Evolutionary conservation across 2,797 vertebrate genomes (phyloP), one percentile per base, ranked within the genome.

Genomic region (Chrosomus eos): DNA sequence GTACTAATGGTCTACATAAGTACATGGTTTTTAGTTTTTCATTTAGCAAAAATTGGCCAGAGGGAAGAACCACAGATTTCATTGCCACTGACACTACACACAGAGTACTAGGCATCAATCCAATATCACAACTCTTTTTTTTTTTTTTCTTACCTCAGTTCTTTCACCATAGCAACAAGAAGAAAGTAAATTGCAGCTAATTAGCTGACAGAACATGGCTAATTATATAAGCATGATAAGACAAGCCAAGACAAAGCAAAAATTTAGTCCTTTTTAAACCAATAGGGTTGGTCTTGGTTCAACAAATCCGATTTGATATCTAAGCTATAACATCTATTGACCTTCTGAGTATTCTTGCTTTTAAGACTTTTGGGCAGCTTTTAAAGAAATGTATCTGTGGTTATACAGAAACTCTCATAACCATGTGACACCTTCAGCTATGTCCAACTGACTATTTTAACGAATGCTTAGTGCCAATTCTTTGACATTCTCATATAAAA

Each of bases 101-200:
- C 60, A 21, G 40, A 76, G 43, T 66, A 76, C 43, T 55, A 40
- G 68, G 43, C 71, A 66, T 67, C 45, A 66, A 51, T 83, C 72
- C 81, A 75, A 53, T 67, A 38, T 76, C 31, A 76, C 81, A 64
- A 45, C 19, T 85, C 14, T 68, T 82, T 76, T 71, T 58, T 43
- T 43, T 58, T 23, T n/a, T 58, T 58, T n/a, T 55, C 8, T 23
- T n/a, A 58, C 64, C 55, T 64, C 82, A 81, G 72, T 48, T 81
- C 43, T 62, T 80, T 94, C 93, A 90, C 93, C 93, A 94, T 94
- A 92, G 93, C 93, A 95, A 95, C 94, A 92, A 90, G 91, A 89
- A 90, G 86, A 88, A 92, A 87, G 89, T 88, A 91, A 88, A 88
- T 82, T 84, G 88, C 88, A 81, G 89, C 88, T 87, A 90, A 92